phyloP scores from a whole-genome alignment of 2,888 invertebrate species.

The Cephus nigrinus region DNA sequence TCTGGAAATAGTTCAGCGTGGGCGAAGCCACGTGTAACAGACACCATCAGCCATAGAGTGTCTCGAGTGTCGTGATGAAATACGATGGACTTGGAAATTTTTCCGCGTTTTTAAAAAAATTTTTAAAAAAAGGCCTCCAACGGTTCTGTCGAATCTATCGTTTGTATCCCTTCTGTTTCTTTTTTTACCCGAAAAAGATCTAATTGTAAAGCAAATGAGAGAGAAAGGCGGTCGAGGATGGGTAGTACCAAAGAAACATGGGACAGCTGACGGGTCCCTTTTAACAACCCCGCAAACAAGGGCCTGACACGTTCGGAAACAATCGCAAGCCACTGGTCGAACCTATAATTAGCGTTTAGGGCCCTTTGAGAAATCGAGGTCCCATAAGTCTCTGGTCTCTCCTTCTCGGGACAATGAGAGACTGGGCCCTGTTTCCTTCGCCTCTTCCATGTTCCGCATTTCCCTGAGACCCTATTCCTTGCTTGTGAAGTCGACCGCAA shows the following conservation, averaged over 20 bases:
- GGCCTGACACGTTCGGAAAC: constrained; percentile 55
- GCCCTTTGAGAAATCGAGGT: constrained; percentile 42
- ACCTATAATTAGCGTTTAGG: constrained; percentile 56
- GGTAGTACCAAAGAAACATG: not conserved
- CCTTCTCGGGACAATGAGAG: constrained; percentile 23
- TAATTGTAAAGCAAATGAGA: not conserved
- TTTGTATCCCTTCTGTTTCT: not conserved
- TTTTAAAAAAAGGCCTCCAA: not conserved
- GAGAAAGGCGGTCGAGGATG: not conserved
- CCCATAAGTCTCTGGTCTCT: constrained; percentile 39
- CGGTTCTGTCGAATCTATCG: not conserved
- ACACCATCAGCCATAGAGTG: not conserved
- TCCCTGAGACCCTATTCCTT: constrained; percentile 14
- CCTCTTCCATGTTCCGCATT: not conserved
- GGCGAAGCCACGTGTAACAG: constrained; percentile 17
- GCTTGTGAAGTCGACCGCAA: constrained; percentile 50
- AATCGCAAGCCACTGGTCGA: constrained; percentile 47
- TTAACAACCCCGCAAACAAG: constrained; percentile 59
- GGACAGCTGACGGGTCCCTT: constrained; percentile 26
- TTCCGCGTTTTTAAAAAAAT: not conserved
- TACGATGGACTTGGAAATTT: not conserved
- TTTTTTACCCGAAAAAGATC: not conserved
- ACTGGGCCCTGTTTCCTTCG: constrained; percentile 24
- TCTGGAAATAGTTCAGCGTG: constrained; percentile 20
- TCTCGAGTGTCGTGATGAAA: not conserved